Conservation (phyloP, 2,888 invertebrate genomes). For the Heliconius ethilla region DNA sequence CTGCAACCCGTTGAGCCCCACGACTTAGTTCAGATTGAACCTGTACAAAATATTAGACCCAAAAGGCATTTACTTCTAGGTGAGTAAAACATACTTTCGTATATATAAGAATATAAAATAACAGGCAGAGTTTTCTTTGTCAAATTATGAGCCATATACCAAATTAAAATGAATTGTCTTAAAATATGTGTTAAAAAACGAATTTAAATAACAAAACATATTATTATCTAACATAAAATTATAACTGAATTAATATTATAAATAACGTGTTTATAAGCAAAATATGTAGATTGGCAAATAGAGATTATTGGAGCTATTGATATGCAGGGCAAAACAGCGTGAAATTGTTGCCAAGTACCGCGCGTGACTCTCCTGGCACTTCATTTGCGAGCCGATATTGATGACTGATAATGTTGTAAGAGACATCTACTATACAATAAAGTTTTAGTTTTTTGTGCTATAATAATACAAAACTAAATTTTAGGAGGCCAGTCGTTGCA, state of each 20-base stretch:
- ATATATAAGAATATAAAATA: background rate
- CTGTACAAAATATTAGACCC: slow-evolving; percentile 51
- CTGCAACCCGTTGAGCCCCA: slow-evolving; percentile 26
- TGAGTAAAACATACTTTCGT: slow-evolving; percentile 45
- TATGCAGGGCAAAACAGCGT: slow-evolving; percentile 43
- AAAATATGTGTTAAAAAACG: background rate
- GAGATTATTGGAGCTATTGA: slow-evolving; percentile 37
- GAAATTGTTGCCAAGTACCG: slow-evolving; percentile 44
- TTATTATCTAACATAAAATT: background rate
- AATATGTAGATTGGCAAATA: slow-evolving; percentile 27
- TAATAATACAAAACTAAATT: too few relatives aligned
- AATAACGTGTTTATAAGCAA: slow-evolving; percentile 21
- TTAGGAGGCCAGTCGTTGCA: too few relatives aligned
- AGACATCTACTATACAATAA: background rate
- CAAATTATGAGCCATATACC: background rate
- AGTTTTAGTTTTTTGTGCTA: background rate
- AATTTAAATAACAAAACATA: background rate
- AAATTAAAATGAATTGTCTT: too few relatives aligned
- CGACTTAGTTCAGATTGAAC: slow-evolving; percentile 47
- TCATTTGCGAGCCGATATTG: slow-evolving; percentile 47
- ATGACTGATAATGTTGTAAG: slow-evolving; percentile 41
- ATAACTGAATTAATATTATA: background rate
- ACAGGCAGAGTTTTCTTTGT: background rate
- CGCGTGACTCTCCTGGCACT: slow-evolving; percentile 43
- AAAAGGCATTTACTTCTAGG: slow-evolving; percentile 69